Conservation (phyloP, 2,888 invertebrate genomes). For the Drosophila robusta region DNA sequence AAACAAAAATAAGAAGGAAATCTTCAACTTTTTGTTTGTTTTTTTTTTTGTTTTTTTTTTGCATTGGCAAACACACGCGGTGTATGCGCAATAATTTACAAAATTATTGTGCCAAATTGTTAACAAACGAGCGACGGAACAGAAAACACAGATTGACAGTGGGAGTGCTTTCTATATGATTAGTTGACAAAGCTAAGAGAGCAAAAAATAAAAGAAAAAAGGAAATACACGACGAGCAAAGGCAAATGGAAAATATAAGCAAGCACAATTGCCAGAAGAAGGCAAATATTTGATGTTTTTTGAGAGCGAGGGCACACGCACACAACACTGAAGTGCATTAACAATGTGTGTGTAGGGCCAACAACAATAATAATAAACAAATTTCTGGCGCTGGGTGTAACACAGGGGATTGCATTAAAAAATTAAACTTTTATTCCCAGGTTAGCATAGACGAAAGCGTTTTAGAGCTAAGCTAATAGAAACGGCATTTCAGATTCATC, state of each 20-base stretch:
- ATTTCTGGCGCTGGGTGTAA: neutral
- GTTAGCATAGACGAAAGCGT: neutral
- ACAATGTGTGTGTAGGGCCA: constrained; percentile 34
- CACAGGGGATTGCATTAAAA: constrained; percentile 23
- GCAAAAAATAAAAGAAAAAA: neutral
- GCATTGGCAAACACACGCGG: constrained; percentile 65
- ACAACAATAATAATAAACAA: constrained; percentile 39
- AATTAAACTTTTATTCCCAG: constrained; percentile 1
- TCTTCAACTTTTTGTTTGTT: constrained; percentile 20
- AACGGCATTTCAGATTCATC: constrained; percentile 4
- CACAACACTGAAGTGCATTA: constrained; percentile 28
- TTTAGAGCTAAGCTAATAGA: neutral
- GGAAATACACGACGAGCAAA: constrained; percentile 6
- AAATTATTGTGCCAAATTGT: constrained; percentile 69
- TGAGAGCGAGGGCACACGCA: neutral
- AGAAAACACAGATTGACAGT: constrained; percentile 30
- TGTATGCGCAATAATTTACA: constrained; percentile 76
- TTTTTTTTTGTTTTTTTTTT: neutral
- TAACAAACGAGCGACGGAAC: constrained; percentile 13
- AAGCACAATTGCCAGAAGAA: constrained; percentile 39
- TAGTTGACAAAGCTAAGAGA: constrained; percentile 65
- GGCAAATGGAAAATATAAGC: constrained; percentile 43
- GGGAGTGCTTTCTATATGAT: constrained; percentile 71
- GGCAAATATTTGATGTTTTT: constrained; percentile 46
- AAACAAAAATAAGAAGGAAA: constrained; percentile 26